These are phyloP conservation scores for Sinodicranocentrus sp. DNA, from an alignment of 2,888 invertebrate genomes.

Conservation along the genomic window DNA sequence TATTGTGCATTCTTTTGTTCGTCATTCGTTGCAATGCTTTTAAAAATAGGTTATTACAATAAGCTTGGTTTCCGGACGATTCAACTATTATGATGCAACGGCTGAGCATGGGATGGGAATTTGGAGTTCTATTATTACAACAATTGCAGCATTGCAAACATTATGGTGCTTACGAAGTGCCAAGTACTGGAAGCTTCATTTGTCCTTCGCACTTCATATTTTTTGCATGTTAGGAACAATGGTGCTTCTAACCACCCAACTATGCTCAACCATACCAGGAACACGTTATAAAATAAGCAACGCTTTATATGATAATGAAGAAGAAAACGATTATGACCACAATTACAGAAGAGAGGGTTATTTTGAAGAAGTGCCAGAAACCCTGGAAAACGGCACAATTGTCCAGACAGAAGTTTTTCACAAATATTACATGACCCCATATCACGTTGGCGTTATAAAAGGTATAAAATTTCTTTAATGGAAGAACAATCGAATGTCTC, in stretches of 20 bases:
- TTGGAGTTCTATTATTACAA: slow-evolving; percentile 57
- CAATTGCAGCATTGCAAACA: slow-evolving; percentile 49
- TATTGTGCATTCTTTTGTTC: slow-evolving; percentile 10
- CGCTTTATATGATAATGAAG: slow-evolving; percentile 3
- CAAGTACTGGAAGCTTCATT: slow-evolving; percentile 67
- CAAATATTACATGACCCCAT: no score
- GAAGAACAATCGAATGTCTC: no score
- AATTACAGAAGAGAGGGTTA: slow-evolving; percentile 12
- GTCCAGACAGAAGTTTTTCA: background rate
- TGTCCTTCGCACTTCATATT: slow-evolving; percentile 68
- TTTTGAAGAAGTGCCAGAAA: background rate
- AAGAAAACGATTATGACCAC: slow-evolving; percentile 25
- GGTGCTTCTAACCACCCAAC: slow-evolving; percentile 22
- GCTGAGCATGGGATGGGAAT: slow-evolving; percentile 36
- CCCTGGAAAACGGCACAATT: background rate
- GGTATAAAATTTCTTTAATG: no score
- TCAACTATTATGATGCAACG: background rate
- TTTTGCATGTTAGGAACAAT: slow-evolving; percentile 36
- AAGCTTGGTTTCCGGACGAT: slow-evolving; percentile 37
- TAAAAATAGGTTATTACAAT: slow-evolving; percentile 59
- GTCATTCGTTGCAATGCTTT: no score
- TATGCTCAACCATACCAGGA: slow-evolving; percentile 36
- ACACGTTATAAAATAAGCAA: background rate
- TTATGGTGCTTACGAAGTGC: slow-evolving; percentile 58
- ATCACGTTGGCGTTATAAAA: no score